Conservation (phyloP, 2,888 invertebrate species). For the Plebejus melissa region DNA sequence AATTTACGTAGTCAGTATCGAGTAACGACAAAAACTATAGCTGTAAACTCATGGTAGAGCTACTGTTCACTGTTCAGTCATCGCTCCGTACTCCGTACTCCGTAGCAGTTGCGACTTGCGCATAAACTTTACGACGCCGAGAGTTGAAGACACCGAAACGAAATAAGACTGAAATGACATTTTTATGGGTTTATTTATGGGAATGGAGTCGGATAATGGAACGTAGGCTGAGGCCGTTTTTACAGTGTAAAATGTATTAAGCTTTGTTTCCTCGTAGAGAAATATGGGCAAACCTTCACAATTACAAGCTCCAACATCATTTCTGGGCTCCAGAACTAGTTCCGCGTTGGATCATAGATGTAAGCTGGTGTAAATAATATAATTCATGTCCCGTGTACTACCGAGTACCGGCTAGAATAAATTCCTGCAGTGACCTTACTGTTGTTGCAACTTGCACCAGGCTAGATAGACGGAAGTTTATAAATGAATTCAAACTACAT, state of each 20-base stretch:
- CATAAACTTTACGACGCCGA: conserved; percentile 9
- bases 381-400: conserved; percentile 10
- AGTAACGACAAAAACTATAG: too few species aligned
- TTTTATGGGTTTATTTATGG: conserved; percentile 11
- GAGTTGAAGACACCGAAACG: conserved; percentile 1
- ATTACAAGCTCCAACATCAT: not conserved
- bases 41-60: too few species aligned
- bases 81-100: not conserved
- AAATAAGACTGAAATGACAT: conserved; percentile 18
- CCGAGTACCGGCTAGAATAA: not conserved
- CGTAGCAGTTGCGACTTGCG: not conserved
- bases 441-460: not conserved
- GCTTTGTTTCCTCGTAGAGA: not conserved
- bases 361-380: conserved; percentile 7
- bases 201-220: conserved; percentile 4
- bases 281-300: conserved; percentile 4
- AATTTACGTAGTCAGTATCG: too few species aligned
- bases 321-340: not conserved
- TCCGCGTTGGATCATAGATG: conserved; percentile 7
- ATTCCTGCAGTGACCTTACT: not conserved
- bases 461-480: conserved; percentile 1
- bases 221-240: not conserved
- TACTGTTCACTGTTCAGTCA: not conserved
- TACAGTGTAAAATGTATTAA: not conserved
- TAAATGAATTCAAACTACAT: not conserved